phyloP scores from a whole-genome alignment of 2,113 vertebrate species.

The Chloropsis hardwickii region DNA sequence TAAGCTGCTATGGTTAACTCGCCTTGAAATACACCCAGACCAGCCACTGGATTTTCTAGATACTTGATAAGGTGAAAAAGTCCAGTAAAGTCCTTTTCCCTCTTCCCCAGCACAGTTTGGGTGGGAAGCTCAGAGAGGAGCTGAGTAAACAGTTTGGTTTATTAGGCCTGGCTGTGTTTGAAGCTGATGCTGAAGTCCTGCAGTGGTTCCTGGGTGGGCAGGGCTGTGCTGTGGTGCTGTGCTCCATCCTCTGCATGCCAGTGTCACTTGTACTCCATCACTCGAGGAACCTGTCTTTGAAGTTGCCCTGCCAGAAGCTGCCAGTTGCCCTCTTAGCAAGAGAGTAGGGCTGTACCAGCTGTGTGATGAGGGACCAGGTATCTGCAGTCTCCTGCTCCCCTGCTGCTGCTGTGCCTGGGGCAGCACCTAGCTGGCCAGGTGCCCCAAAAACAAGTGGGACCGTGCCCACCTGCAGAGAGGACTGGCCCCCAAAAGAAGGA shows the following conservation, averaged over 20 bases:
- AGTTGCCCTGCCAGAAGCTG: neutral
- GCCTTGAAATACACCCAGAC: neutral
- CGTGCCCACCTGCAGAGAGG: neutral
- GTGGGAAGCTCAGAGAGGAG: neutral
- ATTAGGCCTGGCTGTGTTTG: neutral
- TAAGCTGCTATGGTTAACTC: neutral
- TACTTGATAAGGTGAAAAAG: neutral
- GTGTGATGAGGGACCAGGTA: rapidly evolving
- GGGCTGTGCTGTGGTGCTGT: neutral
- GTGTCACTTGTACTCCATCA: neutral
- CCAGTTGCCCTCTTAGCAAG: neutral
- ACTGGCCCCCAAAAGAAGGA: neutral
- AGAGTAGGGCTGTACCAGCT: neutral
- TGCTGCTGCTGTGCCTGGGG: neutral
- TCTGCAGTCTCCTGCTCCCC: neutral
- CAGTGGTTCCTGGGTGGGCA: neutral
- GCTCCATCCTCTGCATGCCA: neutral
- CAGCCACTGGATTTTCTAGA: rapidly evolving
- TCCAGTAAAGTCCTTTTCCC: neutral
- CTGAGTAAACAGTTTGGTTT: neutral
- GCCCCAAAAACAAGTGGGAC: neutral
- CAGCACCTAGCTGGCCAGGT: neutral
- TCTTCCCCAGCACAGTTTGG: neutral
- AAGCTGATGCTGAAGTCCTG: neutral
- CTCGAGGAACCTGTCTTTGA: neutral